These are phyloP conservation scores for Chaetorhynchus papuensis DNA, from an alignment of 2,113 vertebrate species.

Conservation along the genomic window DNA sequence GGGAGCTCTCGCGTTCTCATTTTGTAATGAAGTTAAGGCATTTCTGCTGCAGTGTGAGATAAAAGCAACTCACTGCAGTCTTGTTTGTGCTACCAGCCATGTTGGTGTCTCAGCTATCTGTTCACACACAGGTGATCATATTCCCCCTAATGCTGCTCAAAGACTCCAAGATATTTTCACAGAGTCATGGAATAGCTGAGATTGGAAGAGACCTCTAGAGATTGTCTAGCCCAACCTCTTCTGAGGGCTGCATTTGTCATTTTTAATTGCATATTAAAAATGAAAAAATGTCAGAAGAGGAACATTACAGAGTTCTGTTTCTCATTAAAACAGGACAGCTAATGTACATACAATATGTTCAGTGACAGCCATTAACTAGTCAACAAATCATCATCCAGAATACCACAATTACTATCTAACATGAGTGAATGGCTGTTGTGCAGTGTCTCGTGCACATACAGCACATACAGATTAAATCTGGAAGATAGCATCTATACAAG, in stretches of 20 bases:
- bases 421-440: neutral
- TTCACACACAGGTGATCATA: neutral
- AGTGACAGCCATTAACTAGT: constrained; percentile 16
- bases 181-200: neutral
- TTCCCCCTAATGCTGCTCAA: neutral
- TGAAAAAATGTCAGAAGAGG: neutral
- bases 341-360: neutral
- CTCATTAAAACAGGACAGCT: constrained; percentile 34
- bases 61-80: neutral
- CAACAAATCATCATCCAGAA: neutral
- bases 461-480: neutral
- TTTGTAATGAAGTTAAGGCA: neutral
- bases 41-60: neutral
- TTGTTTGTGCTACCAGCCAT: fast-evolving
- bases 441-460: neutral
- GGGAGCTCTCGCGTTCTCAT: neutral
- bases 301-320: neutral
- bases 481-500: neutral
- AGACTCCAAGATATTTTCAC: neutral
- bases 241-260: neutral
- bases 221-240: neutral
- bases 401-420: neutral
- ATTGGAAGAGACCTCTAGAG: neutral
- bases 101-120: neutral
- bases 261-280: constrained; percentile 26